Percentiles rank a stretch among this genome's conserved stretches.
Conservation (phyloP, 2,888 invertebrate genomes). For the Galerucella nymphaeae region DNA sequence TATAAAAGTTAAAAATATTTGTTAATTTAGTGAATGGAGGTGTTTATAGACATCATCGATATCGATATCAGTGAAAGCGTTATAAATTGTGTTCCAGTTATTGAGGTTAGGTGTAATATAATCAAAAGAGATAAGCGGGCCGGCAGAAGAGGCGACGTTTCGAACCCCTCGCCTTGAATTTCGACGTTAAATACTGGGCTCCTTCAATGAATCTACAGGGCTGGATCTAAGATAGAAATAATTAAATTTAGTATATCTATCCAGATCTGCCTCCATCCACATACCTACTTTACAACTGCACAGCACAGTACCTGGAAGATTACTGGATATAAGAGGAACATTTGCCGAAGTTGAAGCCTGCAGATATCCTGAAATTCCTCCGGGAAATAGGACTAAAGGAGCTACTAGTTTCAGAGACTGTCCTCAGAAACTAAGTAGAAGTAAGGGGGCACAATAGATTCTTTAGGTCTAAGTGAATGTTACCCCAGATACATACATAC, state of each 20-base stretch:
- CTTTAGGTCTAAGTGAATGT: too few relatives aligned
- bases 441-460: too few relatives aligned
- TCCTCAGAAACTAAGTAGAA: too few relatives aligned
- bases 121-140: constrained; percentile 61
- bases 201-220: constrained; percentile 21
- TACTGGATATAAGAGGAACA: too few relatives aligned
- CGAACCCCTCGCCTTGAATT: constrained; percentile 44
- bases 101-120: constrained; percentile 61
- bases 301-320: too few relatives aligned
- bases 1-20: constrained; percentile 1
- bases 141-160: constrained; percentile 52
- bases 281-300: too few relatives aligned
- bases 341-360: too few relatives aligned
- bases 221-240: neutral
- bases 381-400: too few relatives aligned
- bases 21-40: constrained; percentile 15
- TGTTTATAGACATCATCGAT: constrained; percentile 29
- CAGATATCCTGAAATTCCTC: too few relatives aligned
- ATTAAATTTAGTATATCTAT: neutral
- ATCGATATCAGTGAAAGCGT: constrained; percentile 41
- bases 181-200: constrained; percentile 58
- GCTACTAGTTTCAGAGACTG: too few relatives aligned
- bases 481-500: too few relatives aligned
- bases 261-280: too few relatives aligned
- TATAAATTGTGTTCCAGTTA: constrained; percentile 56